Evolutionary conservation across 2,797 vertebrate genomes (phyloP), one percentile per base, ranked within the genome.

Genomic region (Morus bassanus): DNA sequence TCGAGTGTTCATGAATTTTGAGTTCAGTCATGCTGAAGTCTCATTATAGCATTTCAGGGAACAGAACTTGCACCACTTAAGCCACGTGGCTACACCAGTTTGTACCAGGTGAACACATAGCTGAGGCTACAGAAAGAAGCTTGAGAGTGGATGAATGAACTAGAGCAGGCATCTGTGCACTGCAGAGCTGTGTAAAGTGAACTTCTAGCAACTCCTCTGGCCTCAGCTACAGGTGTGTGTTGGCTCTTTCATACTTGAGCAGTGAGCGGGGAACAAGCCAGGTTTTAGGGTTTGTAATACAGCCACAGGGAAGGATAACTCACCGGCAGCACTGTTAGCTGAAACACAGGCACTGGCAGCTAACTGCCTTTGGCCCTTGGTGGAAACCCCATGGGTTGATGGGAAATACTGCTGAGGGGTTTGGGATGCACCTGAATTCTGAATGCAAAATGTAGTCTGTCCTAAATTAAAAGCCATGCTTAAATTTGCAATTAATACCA

Each of bases 301-400:
- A 61, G 23, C 16, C 30, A 88, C 61, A 74, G 27, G 7, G 18
- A 88, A 69, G 18, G 33, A 51, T 10, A 72, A 21, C 2, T 50
- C 57, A 13, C 13, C 0, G 0, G n/a, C 60, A 82, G 50, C 56
- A 16, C 13, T 6, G 1, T 7, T 11, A 72, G 33, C 33, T 64
- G 57, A 64, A 81, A 43, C 2, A 0, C 4, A 28, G 51, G 33
- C 39, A 14, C 19, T 51, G 61, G 11, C 23, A 81, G 18, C 12
- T 70, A 48, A 22, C 4, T 0, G 7, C 9, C 4, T 70, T 27
- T 4, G 10, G 22, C 10, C 21, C 14, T 8, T 46, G 14, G 5
- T 51, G 45, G 45, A 61, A 92, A 33, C 4, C 9, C 7, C 21
- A 9, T 0, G 1, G 23, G 25, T 43, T 3, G 3, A 15, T 7